Evolutionary conservation across 1,140 invertebrate genomes (phyloP), one percentile per base, ranked within the genome.

Genomic region (Chironomus tepperi): DNA sequence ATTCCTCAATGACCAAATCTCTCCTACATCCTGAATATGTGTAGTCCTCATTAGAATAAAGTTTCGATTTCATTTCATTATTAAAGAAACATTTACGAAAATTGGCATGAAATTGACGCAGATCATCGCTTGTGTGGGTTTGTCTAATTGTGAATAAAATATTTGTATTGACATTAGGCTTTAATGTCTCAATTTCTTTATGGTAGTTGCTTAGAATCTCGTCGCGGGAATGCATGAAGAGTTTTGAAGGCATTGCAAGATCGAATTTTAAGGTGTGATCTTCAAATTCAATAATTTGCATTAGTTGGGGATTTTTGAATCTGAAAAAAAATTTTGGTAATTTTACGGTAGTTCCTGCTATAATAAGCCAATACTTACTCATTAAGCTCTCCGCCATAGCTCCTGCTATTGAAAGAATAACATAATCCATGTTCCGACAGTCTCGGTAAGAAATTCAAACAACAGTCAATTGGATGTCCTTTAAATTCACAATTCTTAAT

Each of bases 381-480:
- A 16, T 78, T 78, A 3, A 75, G 77, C 5, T 77, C 76, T 2
- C 76, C 75, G 7, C 80, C 82, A 72, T 84, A 82, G 75, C 85
- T 87, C 75, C 84, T 79, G 2, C 88, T 87, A 79, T 91, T 91
- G 78, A 90, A 91, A 24, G 85, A 85, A 75, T 89, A 90, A 78
- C 90, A 90, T 78, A 89, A 88, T 8, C 90, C 90, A 79, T 86
- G 86, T 80, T 91, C 90, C 6, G 89, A 90, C 76, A 89, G 88
- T 16, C 89, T 84, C 3, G 88, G 87, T 57, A 85, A 82, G 47
- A 91, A 87, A 64, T 86, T 80, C 18, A 84, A 82, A 75, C 87
- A 89, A 76, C 88, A 89, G 74, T 87, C 84, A 74, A 87, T 86
- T 0, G 84, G 80, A 75, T 88, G 85, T 21, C 85, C 86, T 76